Evolutionary conservation across 1,140 invertebrate genomes (phyloP).

Genomic region (Eufriesea mexicana): DNA sequence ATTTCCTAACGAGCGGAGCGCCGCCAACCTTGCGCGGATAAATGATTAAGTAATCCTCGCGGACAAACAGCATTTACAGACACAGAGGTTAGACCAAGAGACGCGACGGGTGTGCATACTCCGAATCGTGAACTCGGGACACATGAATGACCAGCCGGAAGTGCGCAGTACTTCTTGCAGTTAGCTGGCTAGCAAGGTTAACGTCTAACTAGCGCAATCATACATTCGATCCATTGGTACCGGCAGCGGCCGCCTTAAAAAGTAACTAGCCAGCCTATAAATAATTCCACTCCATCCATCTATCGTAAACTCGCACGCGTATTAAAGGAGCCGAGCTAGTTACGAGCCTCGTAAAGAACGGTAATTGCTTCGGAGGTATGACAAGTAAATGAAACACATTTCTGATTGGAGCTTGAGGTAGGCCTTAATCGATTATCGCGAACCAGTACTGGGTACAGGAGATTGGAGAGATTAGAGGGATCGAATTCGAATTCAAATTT

Average conservation of each 20-base stretch:
- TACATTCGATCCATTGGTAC: neutral
- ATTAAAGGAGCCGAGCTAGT: neutral
- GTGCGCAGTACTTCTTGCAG: slow-evolving; percentile 69
- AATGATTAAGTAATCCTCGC: slow-evolving; percentile 55
- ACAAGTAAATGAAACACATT: neutral
- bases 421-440: too few relatives aligned
- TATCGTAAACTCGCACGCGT: neutral
- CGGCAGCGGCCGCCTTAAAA: neutral
- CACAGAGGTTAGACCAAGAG: slow-evolving; percentile 47
- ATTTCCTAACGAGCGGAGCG: neutral
- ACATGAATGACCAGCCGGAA: slow-evolving; percentile 66
- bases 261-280: neutral
- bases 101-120: neutral
- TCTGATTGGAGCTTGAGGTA: neutral
- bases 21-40: neutral
- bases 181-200: slow-evolving; percentile 62
- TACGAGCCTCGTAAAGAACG: neutral
- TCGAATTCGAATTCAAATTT: too few relatives aligned
- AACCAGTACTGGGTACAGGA: too few relatives aligned
- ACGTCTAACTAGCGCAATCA: slow-evolving; percentile 39
- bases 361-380: neutral
- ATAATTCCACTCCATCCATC: neutral
- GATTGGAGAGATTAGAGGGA: too few relatives aligned
- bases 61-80: slow-evolving; percentile 72
- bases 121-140: slow-evolving; percentile 49